phyloP scores from a whole-genome alignment of 2,888 invertebrate species.

The Leptopilina syphax region DNA sequence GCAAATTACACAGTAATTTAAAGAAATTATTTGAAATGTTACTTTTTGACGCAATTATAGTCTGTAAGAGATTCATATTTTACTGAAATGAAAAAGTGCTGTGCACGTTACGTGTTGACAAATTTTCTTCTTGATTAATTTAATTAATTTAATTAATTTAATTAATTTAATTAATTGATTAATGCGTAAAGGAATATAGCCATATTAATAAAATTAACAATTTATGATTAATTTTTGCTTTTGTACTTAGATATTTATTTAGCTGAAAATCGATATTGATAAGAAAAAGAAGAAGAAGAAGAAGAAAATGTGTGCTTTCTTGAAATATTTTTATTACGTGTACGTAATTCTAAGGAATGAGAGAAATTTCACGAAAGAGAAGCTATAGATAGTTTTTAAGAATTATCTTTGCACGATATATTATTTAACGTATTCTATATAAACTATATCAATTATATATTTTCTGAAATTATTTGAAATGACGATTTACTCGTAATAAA shows the following conservation, averaged over 20 bases:
- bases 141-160: no score
- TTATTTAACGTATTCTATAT: constrained; percentile 20
- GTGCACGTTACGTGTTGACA: neutral
- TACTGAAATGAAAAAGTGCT: neutral
- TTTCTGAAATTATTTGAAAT: constrained; percentile 14
- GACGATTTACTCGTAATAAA: neutral
- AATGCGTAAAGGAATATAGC: constrained; percentile 30
- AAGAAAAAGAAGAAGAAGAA: neutral
- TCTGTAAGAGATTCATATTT: no score
- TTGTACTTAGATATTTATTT: constrained; percentile 74
- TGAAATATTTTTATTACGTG: neutral
- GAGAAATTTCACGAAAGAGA: constrained; percentile 20
- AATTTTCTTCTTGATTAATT: neutral
- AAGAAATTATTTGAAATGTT: no score
- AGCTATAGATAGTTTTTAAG: constrained; percentile 16
- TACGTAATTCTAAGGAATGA: constrained; percentile 17
- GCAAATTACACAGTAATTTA: no score
- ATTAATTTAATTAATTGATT: no score
- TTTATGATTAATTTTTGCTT: constrained; percentile 59
- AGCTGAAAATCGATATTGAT: constrained; percentile 43
- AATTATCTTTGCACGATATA: constrained; percentile 3
- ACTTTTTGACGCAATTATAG: no score
- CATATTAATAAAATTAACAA: constrained; percentile 51
- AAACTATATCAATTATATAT: neutral
- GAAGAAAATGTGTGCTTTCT: neutral